Percentiles rank a stretch among this genome's conserved stretches.
phyloP scores from a whole-genome alignment of 1,140 invertebrate species.

The Aphaenogaster ashmeadi region DNA sequence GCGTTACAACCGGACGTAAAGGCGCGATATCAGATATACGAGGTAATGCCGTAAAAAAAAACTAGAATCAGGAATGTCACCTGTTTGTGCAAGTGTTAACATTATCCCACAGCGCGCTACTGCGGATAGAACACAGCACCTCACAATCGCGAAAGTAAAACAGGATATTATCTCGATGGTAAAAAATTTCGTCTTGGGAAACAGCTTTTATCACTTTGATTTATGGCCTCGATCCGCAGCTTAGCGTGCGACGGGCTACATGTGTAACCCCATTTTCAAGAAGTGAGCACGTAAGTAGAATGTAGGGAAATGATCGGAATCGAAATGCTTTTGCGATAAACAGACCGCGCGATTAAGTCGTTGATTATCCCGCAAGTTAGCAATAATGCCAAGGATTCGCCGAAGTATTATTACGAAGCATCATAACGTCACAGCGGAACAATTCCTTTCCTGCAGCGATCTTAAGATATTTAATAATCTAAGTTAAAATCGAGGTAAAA shows the following conservation, averaged over 20 bases:
- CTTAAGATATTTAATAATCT: background rate
- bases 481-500: background rate
- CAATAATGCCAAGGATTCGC: slow-evolving; percentile 25
- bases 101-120: slow-evolving; percentile 59
- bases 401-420: background rate
- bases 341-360: slow-evolving; percentile 13
- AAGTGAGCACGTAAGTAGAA: slow-evolving; percentile 11
- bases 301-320: slow-evolving; percentile 14
- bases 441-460: background rate
- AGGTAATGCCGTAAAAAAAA: slow-evolving; percentile 58
- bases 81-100: slow-evolving; percentile 76
- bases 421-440: background rate
- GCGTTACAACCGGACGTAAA: slow-evolving; percentile 70
- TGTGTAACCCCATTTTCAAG: slow-evolving; percentile 41
- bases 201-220: slow-evolving; percentile 61
- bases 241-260: slow-evolving; percentile 24
- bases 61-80: slow-evolving; percentile 73
- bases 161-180: slow-evolving; percentile 72
- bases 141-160: slow-evolving; percentile 65
- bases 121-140: slow-evolving; percentile 57
- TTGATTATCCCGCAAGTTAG: slow-evolving; percentile 29
- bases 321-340: slow-evolving; percentile 36
- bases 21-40: slow-evolving; percentile 71
- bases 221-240: slow-evolving; percentile 37
- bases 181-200: slow-evolving; percentile 75